Conservation (phyloP, 2,113 vertebrate genomes). For the Miniopterus natalensis region DNA sequence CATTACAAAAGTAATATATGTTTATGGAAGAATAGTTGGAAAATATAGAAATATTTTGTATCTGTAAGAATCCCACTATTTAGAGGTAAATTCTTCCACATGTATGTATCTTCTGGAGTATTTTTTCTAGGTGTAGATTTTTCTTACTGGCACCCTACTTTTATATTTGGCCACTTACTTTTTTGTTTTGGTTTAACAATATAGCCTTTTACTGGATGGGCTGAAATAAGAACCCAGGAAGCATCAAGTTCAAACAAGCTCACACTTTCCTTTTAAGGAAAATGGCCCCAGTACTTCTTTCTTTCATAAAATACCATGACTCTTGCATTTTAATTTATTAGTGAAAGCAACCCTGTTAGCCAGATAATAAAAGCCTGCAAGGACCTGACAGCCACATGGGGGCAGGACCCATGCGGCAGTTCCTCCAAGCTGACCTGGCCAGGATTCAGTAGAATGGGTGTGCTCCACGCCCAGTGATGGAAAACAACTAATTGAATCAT, state of each 20-base stretch:
- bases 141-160: background rate
- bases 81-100: background rate
- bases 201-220: background rate
- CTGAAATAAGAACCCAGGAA: background rate
- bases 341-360: background rate
- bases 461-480: background rate
- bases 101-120: background rate
- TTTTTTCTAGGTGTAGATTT: background rate
- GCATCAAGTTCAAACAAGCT: background rate
- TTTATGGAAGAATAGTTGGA: background rate
- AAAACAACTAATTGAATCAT: background rate
- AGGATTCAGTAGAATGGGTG: background rate
- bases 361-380: background rate
- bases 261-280: background rate
- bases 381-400: rapidly evolving
- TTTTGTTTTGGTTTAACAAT: background rate
- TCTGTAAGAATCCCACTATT: background rate
- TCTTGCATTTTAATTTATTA: background rate
- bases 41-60: slow-evolving; percentile 2
- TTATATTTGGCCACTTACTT: background rate
- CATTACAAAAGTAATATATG: slow-evolving; percentile 5
- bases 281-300: background rate
- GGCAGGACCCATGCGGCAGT: background rate
- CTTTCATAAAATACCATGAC: slow-evolving; percentile 29
- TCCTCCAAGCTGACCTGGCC: background rate